These are phyloP conservation scores for Pseudomyrmex cubaensis DNA, from an alignment of 1,140 invertebrate species.

Conservation along the genomic window DNA sequence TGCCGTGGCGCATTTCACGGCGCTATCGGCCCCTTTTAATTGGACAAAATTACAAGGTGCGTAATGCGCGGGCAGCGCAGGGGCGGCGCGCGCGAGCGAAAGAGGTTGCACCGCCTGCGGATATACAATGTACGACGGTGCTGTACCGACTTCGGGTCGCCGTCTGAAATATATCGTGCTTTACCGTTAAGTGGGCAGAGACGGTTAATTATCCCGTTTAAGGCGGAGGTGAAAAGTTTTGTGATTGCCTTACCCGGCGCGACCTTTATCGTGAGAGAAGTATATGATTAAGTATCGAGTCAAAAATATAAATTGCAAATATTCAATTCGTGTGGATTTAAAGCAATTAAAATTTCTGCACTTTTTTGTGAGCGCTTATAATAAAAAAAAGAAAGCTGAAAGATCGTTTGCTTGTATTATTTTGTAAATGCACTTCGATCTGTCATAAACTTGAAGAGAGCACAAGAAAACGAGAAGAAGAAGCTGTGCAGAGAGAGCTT, in stretches of 20 bases:
- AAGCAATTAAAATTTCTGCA: background rate
- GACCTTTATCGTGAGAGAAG: slow-evolving; percentile 29
- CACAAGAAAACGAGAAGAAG: background rate
- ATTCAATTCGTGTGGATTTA: background rate
- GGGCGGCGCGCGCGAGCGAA: slow-evolving; percentile 62
- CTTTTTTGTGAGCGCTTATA: no score
- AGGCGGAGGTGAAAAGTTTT: slow-evolving; percentile 67
- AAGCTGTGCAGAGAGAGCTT: background rate
- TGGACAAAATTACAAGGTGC: slow-evolving; percentile 80
- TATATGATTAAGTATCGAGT: background rate
- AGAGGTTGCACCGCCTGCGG: slow-evolving; percentile 63
- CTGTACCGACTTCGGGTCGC: slow-evolving; percentile 25
- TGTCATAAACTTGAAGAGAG: slow-evolving; percentile 13
- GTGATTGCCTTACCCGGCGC: slow-evolving; percentile 35
- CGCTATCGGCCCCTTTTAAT: slow-evolving; percentile 76
- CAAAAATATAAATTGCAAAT: background rate
- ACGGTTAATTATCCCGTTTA: slow-evolving; percentile 73
- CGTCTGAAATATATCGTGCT: slow-evolving; percentile 64
- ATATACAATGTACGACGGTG: slow-evolving; percentile 56
- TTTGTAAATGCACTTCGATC: background rate
- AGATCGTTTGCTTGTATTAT: no score
- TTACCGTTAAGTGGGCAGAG: slow-evolving; percentile 68
- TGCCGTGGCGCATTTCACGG: background rate
- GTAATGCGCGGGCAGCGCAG: slow-evolving; percentile 74
- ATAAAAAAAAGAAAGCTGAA: no score